phyloP scores from a whole-genome alignment of 1,140 invertebrate genomes.

The Delia radicum region DNA sequence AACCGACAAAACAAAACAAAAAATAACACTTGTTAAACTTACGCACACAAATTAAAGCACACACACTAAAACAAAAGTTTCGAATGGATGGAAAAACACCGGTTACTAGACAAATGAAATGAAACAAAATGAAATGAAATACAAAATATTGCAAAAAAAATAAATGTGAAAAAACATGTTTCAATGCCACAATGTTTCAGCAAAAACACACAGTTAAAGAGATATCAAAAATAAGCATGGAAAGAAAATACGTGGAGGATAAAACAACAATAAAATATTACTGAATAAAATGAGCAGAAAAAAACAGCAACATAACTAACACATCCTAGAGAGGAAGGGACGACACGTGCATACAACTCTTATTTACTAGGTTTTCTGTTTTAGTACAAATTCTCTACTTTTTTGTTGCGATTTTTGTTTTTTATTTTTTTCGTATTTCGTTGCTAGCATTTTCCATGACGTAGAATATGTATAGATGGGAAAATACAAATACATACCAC shows the following conservation, averaged over 20 bases:
- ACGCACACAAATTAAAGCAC: neutral
- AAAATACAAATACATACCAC: neutral
- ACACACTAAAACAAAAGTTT: neutral
- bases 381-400: neutral
- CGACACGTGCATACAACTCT: neutral
- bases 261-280: too few relatives aligned
- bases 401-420: neutral
- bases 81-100: neutral
- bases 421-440: neutral
- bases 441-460: neutral
- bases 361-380: neutral
- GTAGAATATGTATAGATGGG: neutral
- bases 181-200: neutral
- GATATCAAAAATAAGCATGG: too few relatives aligned
- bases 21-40: constrained; percentile 1
- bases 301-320: neutral
- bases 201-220: neutral
- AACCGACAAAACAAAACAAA: neutral
- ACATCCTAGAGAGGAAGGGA: neutral
- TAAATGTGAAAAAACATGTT: neutral
- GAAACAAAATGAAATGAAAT: neutral
- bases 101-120: neutral
- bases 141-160: neutral
- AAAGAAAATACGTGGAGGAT: too few relatives aligned
- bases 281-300: too few relatives aligned